These are phyloP conservation scores for Cynopterus sphinx DNA, from an alignment of 2,797 vertebrate genomes.

Conservation along the genomic window DNA sequence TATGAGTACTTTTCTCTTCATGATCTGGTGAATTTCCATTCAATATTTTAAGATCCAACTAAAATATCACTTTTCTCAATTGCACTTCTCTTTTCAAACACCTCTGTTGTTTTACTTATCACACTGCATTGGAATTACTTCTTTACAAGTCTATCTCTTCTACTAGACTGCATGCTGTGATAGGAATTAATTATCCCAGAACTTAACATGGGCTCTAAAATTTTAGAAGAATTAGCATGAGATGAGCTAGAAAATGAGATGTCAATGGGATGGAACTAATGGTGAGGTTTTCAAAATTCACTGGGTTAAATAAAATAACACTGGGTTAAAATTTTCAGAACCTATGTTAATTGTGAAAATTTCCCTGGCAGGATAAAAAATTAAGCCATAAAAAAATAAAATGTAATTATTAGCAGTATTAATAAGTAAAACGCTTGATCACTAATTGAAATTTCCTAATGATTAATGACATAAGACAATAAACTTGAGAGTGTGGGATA, in stretches of 20 bases:
- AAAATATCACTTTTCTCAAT: not conserved
- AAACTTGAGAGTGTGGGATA: not conserved
- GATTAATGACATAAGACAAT: conserved; percentile 32
- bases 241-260: conserved; percentile 48
- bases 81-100: not conserved
- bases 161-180: not conserved
- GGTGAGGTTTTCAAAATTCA: not conserved
- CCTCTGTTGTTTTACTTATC: not conserved
- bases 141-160: conserved; percentile 33
- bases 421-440: not conserved
- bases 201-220: conserved; percentile 24
- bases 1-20: not conserved
- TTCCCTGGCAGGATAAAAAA: not conserved
- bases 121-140: not conserved
- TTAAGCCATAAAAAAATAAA: conserved; percentile 26
- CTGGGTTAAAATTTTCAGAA: conserved; percentile 26
- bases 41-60: not conserved
- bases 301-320: too few relatives aligned
- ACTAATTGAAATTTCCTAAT: conserved; percentile 25
- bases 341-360: not conserved
- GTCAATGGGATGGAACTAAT: conserved; percentile 52
- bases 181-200: conserved; percentile 40
- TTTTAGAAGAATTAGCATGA: conserved; percentile 46
- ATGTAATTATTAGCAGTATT: conserved; percentile 1
- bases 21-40: not conserved